phyloP scores from a whole-genome alignment of 2,113 vertebrate genomes.

The Deroptyus accipitrinus region DNA sequence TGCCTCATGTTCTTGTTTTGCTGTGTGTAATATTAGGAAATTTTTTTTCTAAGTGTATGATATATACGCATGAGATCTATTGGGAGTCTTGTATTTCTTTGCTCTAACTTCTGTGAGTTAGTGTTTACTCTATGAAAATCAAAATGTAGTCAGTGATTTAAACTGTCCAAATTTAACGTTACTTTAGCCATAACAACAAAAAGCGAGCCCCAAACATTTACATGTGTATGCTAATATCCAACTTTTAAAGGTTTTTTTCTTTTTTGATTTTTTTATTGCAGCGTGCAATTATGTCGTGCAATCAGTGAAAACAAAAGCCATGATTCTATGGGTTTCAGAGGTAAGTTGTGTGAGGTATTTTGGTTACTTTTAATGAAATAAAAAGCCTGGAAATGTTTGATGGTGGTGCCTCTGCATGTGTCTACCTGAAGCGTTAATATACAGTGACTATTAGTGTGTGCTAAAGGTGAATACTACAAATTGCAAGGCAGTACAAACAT shows the following conservation, averaged over 20 bases:
- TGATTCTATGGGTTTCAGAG: constrained; percentile 84
- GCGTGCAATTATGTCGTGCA: constrained; percentile 90
- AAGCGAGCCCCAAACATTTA: neutral
- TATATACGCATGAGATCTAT: accelerated
- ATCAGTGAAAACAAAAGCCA: constrained; percentile 87
- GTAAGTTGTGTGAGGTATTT: constrained; percentile 67
- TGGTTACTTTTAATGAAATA: neutral
- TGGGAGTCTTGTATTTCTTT: neutral
- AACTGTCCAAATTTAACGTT: neutral
- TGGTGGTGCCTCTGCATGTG: neutral
- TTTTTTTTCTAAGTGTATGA: neutral
- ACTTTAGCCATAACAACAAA: neutral
- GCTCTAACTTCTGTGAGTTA: neutral
- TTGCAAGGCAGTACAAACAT: neutral
- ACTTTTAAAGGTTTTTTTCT: neutral
- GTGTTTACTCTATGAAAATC: neutral
- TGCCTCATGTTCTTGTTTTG: neutral
- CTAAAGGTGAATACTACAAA: neutral
- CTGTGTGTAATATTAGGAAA: neutral
- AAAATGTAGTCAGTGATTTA: neutral
- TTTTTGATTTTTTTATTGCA: constrained; percentile 66
- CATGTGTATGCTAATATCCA: neutral
- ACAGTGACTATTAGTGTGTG: neutral
- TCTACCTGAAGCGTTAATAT: neutral
- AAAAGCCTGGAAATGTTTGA: neutral